These are phyloP conservation scores for Oligia latruncula DNA, from an alignment of 2,888 invertebrate species.

Conservation along the genomic window DNA sequence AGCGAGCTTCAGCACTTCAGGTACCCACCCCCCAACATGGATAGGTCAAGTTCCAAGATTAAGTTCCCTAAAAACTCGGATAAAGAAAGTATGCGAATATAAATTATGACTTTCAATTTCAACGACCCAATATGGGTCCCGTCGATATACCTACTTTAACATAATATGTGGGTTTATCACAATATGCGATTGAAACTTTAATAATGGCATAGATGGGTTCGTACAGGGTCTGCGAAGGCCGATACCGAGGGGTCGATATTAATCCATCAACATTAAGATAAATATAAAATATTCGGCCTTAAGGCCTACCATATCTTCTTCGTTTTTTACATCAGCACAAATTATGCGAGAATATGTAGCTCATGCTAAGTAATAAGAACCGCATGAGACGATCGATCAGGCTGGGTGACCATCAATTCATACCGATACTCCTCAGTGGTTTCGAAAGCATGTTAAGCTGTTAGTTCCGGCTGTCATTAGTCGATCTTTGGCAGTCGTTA, in stretches of 20 bases:
- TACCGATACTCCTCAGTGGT: no score
- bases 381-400: no score
- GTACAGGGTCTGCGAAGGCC: constrained; percentile 7
- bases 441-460: no score
- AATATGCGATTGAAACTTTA: constrained; percentile 36
- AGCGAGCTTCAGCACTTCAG: background rate
- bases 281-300: background rate
- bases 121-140: constrained; percentile 3
- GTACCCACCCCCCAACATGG: background rate
- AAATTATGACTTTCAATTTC: constrained; percentile 24
- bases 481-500: no score
- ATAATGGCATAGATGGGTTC: constrained; percentile 10
- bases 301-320: background rate
- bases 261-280: constrained; percentile 10
- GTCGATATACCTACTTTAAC: background rate
- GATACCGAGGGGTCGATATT: constrained; percentile 33
- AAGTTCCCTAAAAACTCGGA: background rate
- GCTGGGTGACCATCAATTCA: no score
- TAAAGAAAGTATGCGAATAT: constrained; percentile 9
- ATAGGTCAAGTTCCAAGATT: background rate
- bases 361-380: no score
- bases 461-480: no score
- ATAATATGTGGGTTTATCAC: constrained; percentile 14
- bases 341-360: background rate
- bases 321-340: background rate